Base-by-base conservation (phyloP, 2,888 invertebrate species). In the Apotomis capreana region DNA sequence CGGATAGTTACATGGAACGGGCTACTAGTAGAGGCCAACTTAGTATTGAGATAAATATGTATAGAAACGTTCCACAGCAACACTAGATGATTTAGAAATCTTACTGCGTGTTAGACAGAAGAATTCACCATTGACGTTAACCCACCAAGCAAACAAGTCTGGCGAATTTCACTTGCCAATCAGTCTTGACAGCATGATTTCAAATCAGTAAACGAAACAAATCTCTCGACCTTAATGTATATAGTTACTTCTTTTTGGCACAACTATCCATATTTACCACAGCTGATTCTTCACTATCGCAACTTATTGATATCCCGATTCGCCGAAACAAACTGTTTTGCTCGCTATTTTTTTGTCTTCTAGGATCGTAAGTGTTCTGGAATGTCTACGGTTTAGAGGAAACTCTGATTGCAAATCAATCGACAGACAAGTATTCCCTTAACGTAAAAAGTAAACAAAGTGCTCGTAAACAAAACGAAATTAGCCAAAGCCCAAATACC, bases 391-490 rank as follows among this genome's bases (percentile, higher is more conserved):
- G 15, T 15, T 15, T 15, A 0, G n/a, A n/a, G n/a, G n/a, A n/a
- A n/a, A n/a, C 40, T 6, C 5, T 40, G 26, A 26, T 84, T 84
- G 79, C 85, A 83, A 85, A 84, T 83, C 86, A 85, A 83, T 79
- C 84, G 82, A 83, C 81, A 83, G 49, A 81, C 82, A 80, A 78
- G 80, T 78, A 83, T 84, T 84, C 81, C 81, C 77, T 76, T 76
- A 75, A 77, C 81, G 77, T 83, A 85, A 84, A 86, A 85, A 84
- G 84, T 88, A 89, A 89, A 89, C 87, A 88, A 79, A 81, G 76
- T 79, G 83, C 75, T 84, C 84, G 84, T 87, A 84, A 88, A 88
- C 81, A 78, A 80, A 84, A 83, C 85, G 68, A 84, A 89, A 87
- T 88, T 88, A 87, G 83, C 80, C 80, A 73, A 81, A 75, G 75